Base-by-base conservation (phyloP, 1,140 invertebrate species). In the Drosophila quadrilineata region DNA sequence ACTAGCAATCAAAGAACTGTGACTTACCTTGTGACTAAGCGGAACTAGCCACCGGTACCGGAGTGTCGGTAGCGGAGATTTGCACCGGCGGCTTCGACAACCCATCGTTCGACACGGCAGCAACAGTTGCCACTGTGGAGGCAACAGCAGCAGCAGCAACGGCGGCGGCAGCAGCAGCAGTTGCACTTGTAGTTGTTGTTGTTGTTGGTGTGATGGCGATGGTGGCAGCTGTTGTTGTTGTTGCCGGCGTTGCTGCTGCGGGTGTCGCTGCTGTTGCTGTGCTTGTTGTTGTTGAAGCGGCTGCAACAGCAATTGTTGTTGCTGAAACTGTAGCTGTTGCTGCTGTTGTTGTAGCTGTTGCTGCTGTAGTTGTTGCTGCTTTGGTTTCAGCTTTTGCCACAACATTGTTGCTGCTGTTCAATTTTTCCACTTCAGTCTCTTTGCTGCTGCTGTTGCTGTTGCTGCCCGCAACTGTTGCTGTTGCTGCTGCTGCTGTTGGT, bases 1-100 rank as follows among this genome's bases (percentile, higher is more conserved):
- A n/a, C n/a, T n/a, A 33, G 5, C 12, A 33, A 33, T 3, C 3
- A 38, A 9, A 38, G 17, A 12, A 17, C n/a, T 38, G 14, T 38
- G 16, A 82, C 79, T 84, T 14, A 84, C 77, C 77, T 85, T 73
- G 77, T 84, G 79, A 84, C 80, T 85, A 84, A 84, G 79, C 79
- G 70, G 79, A 84, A 79, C 79, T 84, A 28, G 79, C 79, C 80
- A 84, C 79, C 50, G 79, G 71, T 36, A 80, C 74, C 71, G 79
- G 38, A 5, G 75, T 80, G 52, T 80, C 75, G 24, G 75, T 80
- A 21, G 82, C 75, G 52, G 79, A 64, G 29, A 86, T 85, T 71
- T 86, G 80, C 22, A 85, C 75, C 19, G 77, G 73, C 36, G 79
- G 79, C 79, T 84, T 84, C 8, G 80, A 62, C 10, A 66, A 35